A percentile compares a stretch with the other conserved stretches of the same genome.
phyloP scores from a whole-genome alignment of 2,797 vertebrate species.

The Tragopan temminckii region DNA sequence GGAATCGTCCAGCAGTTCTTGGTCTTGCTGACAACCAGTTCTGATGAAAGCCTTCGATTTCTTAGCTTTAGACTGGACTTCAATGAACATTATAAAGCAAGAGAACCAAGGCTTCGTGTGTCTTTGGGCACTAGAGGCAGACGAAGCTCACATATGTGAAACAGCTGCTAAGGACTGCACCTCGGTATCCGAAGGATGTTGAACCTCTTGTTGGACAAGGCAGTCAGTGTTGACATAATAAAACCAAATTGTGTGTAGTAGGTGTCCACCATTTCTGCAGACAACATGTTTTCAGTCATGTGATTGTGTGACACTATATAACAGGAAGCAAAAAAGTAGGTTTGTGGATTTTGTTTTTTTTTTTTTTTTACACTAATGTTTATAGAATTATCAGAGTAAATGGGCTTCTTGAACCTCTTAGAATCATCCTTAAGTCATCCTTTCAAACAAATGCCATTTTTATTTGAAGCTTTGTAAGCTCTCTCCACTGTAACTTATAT shows the following conservation, averaged over 20 bases:
- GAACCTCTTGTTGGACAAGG: neutral
- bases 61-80: constrained; percentile 98
- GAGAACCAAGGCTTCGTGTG: constrained; percentile 92
- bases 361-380: constrained; percentile 44
- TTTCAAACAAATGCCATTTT: constrained; percentile 24
- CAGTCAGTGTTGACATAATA: neutral
- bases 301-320: neutral
- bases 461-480: constrained; percentile 61
- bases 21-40: constrained; percentile 91
- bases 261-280: constrained; percentile 21
- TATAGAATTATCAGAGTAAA: constrained; percentile 26
- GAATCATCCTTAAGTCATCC: constrained; percentile 44
- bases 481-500: constrained; percentile 28
- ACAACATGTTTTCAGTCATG: neutral
- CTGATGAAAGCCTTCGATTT: constrained; percentile 95
- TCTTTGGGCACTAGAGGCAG: constrained; percentile 91
- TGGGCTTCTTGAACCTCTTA: constrained; percentile 53
- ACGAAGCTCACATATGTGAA: constrained; percentile 89
- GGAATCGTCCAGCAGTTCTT: constrained; percentile 97
- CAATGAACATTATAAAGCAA: constrained; percentile 95
- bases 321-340: constrained; percentile 12
- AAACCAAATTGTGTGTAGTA: neutral
- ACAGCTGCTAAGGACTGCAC: neutral
- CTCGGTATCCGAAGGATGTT: neutral
- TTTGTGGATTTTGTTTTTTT: neutral